A percentile compares a stretch with the other conserved stretches of the same genome.
These are phyloP conservation scores for Drosophila santomea DNA, from an alignment of 1,140 invertebrate species.

Conservation along the genomic window DNA sequence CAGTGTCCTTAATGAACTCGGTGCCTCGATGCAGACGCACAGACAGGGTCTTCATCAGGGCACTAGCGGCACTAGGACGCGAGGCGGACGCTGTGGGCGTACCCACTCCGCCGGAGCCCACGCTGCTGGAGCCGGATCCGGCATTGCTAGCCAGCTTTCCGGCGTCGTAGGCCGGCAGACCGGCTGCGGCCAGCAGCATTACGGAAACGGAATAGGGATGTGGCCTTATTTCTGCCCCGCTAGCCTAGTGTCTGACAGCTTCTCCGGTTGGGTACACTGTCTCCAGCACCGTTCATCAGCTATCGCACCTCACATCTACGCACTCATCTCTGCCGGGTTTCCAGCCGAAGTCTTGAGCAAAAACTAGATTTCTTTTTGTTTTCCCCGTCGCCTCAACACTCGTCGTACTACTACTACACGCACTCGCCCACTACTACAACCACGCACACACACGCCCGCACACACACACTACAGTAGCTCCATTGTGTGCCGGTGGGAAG, in stretches of 20 bases:
- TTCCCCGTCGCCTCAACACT: slow-evolving; percentile 53
- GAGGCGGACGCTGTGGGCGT: slow-evolving; percentile 41
- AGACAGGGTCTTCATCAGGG: slow-evolving; percentile 81
- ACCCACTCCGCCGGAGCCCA: slow-evolving; percentile 70
- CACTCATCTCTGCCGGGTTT: slow-evolving; percentile 19
- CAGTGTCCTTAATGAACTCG: slow-evolving; percentile 86
- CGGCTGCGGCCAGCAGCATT: slow-evolving; percentile 72
- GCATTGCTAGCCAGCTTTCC: slow-evolving; percentile 48
- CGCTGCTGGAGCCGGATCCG: slow-evolving; percentile 60
- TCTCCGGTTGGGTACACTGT: slow-evolving; percentile 33
- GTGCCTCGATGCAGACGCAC: slow-evolving; percentile 85
- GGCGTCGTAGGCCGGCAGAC: slow-evolving; percentile 64
- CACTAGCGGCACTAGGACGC: slow-evolving; percentile 59
- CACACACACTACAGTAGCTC: slow-evolving; percentile 40
- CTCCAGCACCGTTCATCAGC: slow-evolving; percentile 54
- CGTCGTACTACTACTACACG: slow-evolving; percentile 74
- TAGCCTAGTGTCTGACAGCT: slow-evolving; percentile 6
- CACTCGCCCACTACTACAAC: slow-evolving; percentile 41
- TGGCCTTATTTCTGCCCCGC: neutral
- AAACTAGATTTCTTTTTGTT: slow-evolving; percentile 52
- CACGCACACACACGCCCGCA: slow-evolving; percentile 56
- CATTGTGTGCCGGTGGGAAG: slow-evolving; percentile 51
- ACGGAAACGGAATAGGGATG: slow-evolving; percentile 22
- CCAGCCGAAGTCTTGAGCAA: slow-evolving; percentile 14
- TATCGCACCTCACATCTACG: slow-evolving; percentile 30